phyloP scores from a whole-genome alignment of 2,113 vertebrate genomes.

The Onychostruthus taczanowskii region DNA sequence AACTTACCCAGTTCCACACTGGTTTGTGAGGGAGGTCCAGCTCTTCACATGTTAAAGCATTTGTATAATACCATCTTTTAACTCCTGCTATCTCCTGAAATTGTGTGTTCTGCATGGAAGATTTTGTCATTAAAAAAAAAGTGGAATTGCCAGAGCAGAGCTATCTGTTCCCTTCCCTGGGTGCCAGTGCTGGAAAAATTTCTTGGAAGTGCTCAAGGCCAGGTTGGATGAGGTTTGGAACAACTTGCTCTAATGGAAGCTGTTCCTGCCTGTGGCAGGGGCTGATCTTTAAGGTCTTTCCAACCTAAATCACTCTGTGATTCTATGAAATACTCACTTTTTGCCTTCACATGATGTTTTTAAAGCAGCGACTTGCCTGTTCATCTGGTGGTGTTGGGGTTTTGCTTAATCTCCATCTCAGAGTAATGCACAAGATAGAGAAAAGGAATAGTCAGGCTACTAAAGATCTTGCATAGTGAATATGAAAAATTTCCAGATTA shows the following conservation, averaged over 20 bases:
- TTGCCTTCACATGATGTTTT: not conserved
- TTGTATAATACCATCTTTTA: not conserved
- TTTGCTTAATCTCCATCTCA: not conserved
- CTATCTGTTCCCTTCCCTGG: not conserved
- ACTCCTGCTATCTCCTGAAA: not conserved
- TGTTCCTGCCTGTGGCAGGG: not conserved
- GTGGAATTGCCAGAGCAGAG: not conserved
- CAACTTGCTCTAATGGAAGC: not conserved
- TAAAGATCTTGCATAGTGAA: not conserved
- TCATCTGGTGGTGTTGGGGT: not conserved
- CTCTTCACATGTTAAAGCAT: not conserved
- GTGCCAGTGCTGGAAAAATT: not conserved
- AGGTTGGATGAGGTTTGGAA: not conserved
- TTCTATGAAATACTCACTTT: not conserved
- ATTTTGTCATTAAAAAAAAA: not conserved
- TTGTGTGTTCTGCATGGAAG: not conserved
- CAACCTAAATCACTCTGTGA: not conserved
- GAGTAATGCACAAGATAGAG: not conserved
- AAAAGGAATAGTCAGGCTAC: not conserved
- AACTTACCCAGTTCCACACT: not conserved
- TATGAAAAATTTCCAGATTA: not conserved
- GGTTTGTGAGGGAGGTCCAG: not conserved
- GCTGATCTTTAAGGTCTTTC: not conserved
- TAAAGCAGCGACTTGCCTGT: accelerated
- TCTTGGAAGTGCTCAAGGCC: not conserved